phyloP scores from a whole-genome alignment of 1,140 invertebrate genomes.

The Grapholita molesta region DNA sequence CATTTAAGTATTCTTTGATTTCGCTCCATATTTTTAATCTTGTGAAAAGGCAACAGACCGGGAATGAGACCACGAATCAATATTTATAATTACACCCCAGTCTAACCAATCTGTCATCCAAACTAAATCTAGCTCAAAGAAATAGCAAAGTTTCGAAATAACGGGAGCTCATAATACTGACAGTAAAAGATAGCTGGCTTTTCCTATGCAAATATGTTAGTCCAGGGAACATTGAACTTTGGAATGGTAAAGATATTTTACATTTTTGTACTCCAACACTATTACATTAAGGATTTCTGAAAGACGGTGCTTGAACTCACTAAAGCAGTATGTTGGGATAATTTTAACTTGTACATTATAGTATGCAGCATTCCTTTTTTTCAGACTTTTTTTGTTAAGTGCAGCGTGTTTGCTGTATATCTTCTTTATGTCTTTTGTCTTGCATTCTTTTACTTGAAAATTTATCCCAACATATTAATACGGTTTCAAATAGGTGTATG shows the following conservation, averaged over 20 bases:
- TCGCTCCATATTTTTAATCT: not conserved
- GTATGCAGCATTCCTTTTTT: not conserved
- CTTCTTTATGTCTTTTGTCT: too few relatives aligned
- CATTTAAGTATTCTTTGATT: not conserved
- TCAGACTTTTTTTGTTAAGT: not conserved
- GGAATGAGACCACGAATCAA: not conserved
- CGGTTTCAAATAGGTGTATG: too few relatives aligned
- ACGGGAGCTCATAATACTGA: not conserved
- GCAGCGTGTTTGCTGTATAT: not conserved
- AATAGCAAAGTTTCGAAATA: not conserved
- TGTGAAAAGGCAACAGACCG: not conserved
- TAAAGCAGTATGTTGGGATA: not conserved
- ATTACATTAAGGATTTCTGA: not conserved
- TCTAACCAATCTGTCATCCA: not conserved
- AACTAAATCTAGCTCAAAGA: not conserved
- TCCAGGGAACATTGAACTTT: not conserved
- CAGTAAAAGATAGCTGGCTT: not conserved
- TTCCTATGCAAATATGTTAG: constrained; percentile 6
- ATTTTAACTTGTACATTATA: not conserved
- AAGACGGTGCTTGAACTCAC: not conserved
- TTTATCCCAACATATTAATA: too few relatives aligned
- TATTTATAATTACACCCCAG: not conserved
- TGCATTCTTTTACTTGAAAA: too few relatives aligned
- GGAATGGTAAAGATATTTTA: not conserved
- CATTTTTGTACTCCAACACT: not conserved